These are phyloP conservation scores for Mola mola DNA, from an alignment of 2,113 vertebrate genomes.

Conservation along the genomic window DNA sequence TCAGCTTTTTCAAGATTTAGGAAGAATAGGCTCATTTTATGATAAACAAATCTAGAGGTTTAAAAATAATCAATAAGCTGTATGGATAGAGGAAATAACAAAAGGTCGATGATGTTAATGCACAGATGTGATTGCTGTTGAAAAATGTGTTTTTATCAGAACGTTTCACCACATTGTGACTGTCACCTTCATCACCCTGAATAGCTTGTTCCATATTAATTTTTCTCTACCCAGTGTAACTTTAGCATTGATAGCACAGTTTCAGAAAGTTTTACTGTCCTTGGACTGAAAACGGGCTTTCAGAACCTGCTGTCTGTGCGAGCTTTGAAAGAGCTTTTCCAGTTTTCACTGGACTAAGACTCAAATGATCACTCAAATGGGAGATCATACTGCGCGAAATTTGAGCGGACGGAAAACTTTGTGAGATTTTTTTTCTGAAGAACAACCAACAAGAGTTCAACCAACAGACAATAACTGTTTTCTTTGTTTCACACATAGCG, in stretches of 20 bases:
- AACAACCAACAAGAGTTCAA: constrained; percentile 1
- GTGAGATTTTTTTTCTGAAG: constrained; percentile 4
- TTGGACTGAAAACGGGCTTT: constrained; percentile 13
- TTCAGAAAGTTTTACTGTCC: background rate
- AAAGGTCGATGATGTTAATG: no score
- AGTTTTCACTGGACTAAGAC: constrained; percentile 18
- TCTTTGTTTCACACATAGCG: constrained; percentile 5
- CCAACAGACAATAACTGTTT: constrained; percentile 11
- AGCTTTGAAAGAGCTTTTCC: background rate
- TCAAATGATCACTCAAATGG: background rate
- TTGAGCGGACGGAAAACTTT: constrained; percentile 21
- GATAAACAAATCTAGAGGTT: no score
- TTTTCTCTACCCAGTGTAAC: background rate
- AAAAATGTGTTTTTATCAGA: background rate
- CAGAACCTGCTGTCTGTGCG: background rate
- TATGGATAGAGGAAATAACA: no score
- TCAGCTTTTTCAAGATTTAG: no score
- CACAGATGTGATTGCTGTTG: no score
- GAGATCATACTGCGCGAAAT: background rate
- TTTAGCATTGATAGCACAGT: background rate
- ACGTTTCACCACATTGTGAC: no score
- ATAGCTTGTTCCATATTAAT: background rate
- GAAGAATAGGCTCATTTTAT: background rate
- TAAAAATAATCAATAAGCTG: no score
- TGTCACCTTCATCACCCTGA: background rate